Evolutionary conservation across 2,888 invertebrate species (phyloP).

Genomic region (Abscondita cerata): DNA sequence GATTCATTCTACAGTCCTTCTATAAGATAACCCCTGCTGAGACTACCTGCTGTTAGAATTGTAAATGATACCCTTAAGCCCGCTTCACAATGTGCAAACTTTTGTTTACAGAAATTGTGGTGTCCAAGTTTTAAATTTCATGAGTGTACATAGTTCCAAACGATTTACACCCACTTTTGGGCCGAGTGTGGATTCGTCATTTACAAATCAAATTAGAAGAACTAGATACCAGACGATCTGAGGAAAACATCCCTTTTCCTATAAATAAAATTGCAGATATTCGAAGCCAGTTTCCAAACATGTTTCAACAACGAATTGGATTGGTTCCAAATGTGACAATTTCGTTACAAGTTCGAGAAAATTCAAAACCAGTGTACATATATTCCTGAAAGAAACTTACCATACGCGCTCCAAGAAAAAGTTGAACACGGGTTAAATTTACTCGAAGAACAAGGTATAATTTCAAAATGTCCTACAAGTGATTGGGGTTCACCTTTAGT

Average conservation of each 20-base stretch:
- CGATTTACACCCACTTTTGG: no score
- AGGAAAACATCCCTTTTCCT: neutral
- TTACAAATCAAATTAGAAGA: constrained; percentile 1
- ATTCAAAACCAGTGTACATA: constrained; percentile 39
- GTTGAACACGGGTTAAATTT: constrained; percentile 35
- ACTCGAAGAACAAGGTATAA: constrained; percentile 34
- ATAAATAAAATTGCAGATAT: constrained; percentile 12
- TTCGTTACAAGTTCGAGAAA: constrained; percentile 36
- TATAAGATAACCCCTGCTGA: no score
- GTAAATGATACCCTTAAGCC: no score
- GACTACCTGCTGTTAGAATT: no score
- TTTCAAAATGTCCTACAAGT: constrained; percentile 27
- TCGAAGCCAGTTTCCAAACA: constrained; percentile 16
- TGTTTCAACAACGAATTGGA: constrained; percentile 36
- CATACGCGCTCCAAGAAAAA: constrained; percentile 31
- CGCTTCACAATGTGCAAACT: no score
- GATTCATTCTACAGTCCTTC: no score
- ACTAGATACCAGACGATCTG: neutral
- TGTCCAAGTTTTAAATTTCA: no score
- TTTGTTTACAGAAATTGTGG: no score
- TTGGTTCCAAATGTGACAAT: constrained; percentile 37
- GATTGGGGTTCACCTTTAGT: constrained; percentile 38
- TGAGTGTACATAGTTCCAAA: no score
- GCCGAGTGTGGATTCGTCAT: constrained; percentile 2
- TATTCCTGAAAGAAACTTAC: constrained; percentile 22